phyloP scores from a whole-genome alignment of 1,140 invertebrate species.

The Streblospio benedicti region DNA sequence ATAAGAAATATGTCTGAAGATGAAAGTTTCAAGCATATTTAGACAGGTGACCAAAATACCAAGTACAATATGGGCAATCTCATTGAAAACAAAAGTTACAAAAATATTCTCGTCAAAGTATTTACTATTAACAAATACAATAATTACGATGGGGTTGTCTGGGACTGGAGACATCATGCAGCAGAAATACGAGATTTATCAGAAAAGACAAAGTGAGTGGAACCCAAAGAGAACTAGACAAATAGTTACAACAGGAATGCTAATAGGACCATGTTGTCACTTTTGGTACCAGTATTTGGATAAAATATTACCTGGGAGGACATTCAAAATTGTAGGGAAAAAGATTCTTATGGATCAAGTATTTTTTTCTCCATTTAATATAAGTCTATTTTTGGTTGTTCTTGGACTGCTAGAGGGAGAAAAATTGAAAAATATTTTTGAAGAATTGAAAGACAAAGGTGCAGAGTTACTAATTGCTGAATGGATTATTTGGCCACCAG shows the following conservation, averaged over 20 bases:
- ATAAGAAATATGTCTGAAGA: too few species aligned
- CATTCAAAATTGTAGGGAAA: conserved; percentile 61
- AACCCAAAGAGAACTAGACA: conserved; percentile 61
- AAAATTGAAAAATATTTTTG: conserved; percentile 36
- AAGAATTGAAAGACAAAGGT: conserved; percentile 70
- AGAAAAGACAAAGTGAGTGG: conserved; percentile 51
- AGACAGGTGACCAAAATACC: too few species aligned
- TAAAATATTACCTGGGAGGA: conserved; percentile 59
- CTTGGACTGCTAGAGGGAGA: conserved; percentile 63
- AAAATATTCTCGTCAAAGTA: conserved; percentile 41
- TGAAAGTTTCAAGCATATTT: too few species aligned
- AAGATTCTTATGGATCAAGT: conserved; percentile 83
- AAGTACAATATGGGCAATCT: too few species aligned
- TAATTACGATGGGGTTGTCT: conserved; percentile 67
- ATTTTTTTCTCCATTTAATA: conserved; percentile 75
- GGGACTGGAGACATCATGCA: conserved; percentile 71
- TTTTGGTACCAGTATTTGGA: conserved; percentile 74
- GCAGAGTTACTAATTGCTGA: conserved; percentile 68
- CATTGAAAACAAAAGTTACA: too few species aligned
- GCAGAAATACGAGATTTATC: conserved; percentile 71
- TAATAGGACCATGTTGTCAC: conserved; percentile 74
- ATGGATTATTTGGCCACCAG: conserved; percentile 72
- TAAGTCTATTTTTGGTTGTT: conserved; percentile 71
- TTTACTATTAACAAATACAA: conserved; percentile 75
- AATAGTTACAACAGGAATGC: conserved; percentile 63